phyloP scores from a whole-genome alignment of 2,113 vertebrate species.

The Todiramphus chloris region DNA sequence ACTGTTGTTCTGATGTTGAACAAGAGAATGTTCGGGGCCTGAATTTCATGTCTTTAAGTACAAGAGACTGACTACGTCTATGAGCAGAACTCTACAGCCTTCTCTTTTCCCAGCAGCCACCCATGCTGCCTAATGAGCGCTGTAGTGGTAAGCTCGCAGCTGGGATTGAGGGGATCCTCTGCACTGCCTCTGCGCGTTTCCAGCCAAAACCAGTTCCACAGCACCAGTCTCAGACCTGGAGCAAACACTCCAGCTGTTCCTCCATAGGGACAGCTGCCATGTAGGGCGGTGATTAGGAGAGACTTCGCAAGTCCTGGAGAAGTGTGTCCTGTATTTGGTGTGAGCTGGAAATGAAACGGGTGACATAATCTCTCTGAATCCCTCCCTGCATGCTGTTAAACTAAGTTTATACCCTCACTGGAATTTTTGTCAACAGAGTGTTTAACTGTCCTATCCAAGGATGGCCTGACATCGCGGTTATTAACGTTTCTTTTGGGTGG shows the following conservation, averaged over 20 bases:
- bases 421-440: neutral
- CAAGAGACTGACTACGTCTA: too few relatives aligned
- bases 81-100: neutral
- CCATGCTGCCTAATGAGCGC: accelerated
- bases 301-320: neutral
- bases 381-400: neutral
- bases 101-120: neutral
- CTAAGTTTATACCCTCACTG: neutral
- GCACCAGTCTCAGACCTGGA: neutral
- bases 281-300: neutral
- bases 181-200: neutral
- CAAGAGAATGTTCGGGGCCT: neutral
- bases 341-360: neutral
- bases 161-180: neutral
- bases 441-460: neutral
- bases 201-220: neutral
- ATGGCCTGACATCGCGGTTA: neutral
- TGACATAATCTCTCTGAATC: neutral
- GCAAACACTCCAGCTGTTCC: neutral
- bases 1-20: neutral
- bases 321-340: neutral
- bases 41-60: neutral
- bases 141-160: neutral
- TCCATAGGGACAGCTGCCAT: neutral
- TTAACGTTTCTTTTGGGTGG: neutral